Base-by-base conservation (phyloP, 2,888 invertebrate species). In the Augiades crinisus region DNA sequence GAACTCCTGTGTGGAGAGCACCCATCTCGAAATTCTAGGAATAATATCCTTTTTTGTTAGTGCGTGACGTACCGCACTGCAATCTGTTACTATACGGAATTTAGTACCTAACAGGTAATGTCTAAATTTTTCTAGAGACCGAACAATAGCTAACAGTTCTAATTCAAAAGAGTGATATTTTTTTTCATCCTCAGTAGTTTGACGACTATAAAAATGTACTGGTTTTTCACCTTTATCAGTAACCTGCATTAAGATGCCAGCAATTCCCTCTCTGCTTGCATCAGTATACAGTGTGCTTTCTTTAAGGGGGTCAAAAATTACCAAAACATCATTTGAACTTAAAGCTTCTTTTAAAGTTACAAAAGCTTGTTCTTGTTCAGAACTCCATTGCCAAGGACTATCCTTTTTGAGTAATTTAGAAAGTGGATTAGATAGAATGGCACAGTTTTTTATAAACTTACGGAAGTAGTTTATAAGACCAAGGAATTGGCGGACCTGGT, bases 101-200 rank as follows among this genome's bases (percentile, higher is more conserved):
- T 37, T 12, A 2, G n/a, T 6, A 2, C 36, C 36, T 21, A 37
- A 37, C 12, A 37, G 12, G 3, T 37, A 37, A 5, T 12, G 10
- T 5, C 36, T 10, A 37, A 37, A 27, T 10, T 27, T 36, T 19
- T 36, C 10, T 10, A 36, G 10, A 0, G 19, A 19, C 3, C 10
- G 3, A 2, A 37, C 7, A 5, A 37, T 37, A 19, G 36, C 44
- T 10, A 45, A 34, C 3, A 36, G 10, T n/a, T 45, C 45, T n/a
- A 45, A 24, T 60, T 84, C 78, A 14, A 72, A 69, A 0, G 68
- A 68, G 10, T 70, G 68, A 49, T 74, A 78, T 13, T 62, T 66
- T 6, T 60, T 52, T 60, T 81, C 77, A 0, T 69, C 63, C 0
- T 53, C 57, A 0, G 68, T 69, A 0, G 77, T 68, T 47, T 69